Conservation (phyloP, 2,113 vertebrate genomes). For the Dermatemys mawii region DNA sequence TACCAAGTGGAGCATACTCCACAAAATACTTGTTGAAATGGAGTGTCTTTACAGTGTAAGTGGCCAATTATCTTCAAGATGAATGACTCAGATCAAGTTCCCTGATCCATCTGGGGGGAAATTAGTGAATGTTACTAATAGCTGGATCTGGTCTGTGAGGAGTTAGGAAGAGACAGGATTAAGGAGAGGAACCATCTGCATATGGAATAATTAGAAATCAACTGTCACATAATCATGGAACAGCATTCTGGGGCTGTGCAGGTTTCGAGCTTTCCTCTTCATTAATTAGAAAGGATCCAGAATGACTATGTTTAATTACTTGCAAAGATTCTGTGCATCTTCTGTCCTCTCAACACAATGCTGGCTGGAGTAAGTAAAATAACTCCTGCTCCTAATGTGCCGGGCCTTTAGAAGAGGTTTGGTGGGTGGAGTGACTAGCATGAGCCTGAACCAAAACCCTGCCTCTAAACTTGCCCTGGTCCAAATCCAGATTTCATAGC, state of each 20-base stretch:
- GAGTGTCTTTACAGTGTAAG: neutral
- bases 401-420: neutral
- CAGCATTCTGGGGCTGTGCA: neutral
- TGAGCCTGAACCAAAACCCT: neutral
- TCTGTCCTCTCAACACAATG: neutral
- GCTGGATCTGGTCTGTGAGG: neutral
- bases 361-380: neutral
- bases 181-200: neutral
- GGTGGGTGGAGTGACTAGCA: neutral
- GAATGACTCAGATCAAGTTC: conserved; percentile 9
- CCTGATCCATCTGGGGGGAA: neutral
- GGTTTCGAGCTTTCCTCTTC: neutral
- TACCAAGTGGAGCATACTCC: neutral
- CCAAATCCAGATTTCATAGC: neutral
- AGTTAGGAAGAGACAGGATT: neutral
- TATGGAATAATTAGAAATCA: conserved; percentile 22
- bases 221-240: neutral
- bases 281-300: neutral
- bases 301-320: neutral
- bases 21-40: neutral
- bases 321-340: neutral
- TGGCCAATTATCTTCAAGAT: conserved; percentile 30
- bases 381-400: neutral
- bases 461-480: neutral
- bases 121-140: neutral